phyloP scores from a whole-genome alignment of 2,797 vertebrate genomes.

The Oreortyx pictus region DNA sequence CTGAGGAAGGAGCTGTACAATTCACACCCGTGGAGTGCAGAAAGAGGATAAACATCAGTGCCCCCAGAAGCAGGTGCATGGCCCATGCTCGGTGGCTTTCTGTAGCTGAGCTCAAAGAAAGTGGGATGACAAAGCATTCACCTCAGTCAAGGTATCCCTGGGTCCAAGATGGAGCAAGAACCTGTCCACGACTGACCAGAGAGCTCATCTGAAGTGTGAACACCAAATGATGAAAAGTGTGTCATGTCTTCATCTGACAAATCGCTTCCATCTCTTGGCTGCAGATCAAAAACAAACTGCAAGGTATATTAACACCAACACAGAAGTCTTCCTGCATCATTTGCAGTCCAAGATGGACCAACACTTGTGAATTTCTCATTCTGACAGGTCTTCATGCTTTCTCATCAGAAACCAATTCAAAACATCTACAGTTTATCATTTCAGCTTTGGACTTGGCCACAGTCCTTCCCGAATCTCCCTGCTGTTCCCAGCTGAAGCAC shows the following conservation, averaged over 20 bases:
- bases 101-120: background rate
- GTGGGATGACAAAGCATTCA: background rate
- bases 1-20: background rate
- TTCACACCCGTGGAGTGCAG: rapidly evolving
- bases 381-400: background rate
- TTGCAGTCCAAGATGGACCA: background rate
- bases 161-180: background rate
- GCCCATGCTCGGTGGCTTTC: background rate
- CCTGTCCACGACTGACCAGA: background rate
- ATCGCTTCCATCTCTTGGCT: background rate
- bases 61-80: background rate
- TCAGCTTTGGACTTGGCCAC: background rate
- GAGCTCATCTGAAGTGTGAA: background rate
- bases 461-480: background rate
- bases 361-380: background rate
- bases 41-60: background rate
- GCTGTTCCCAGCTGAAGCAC: background rate
- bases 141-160: background rate
- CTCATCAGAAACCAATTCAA: background rate
- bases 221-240: background rate
- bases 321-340: rapidly evolving
- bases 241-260: rapidly evolving
- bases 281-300: background rate
- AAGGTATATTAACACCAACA: background rate
- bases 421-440: background rate